Evolutionary conservation across 1,140 invertebrate species (phyloP), one percentile per base, ranked within the genome.

Genomic region (Drosophila asahinai): DNA sequence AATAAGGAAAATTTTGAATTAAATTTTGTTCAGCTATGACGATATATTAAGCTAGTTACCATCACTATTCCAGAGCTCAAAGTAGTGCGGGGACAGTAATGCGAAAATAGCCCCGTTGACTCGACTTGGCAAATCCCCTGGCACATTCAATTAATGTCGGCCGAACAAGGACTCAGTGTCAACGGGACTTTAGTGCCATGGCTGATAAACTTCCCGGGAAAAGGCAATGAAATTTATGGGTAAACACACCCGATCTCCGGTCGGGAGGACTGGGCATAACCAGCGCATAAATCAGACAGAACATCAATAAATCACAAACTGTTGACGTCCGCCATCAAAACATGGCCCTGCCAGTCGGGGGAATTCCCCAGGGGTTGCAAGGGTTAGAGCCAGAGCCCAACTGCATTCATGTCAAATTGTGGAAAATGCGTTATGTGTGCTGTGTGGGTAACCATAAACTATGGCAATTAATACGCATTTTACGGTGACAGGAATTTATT

Each of bases 271-370:
- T 38, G 49, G 27, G 30, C 15, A 49, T 17, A 7, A 8, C 27
- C 54, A 45, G 14, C 19, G 62, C 77, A 79, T 82, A 79, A 86
- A 86, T 86, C 83, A 86, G 49, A 49, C 68, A 61, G 42, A 65
- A 52, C 59, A 48, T 59, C 79, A 79, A 86, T 86, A 86, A 86
- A 86, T 86, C 83, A 82, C 49, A 67, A 55, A 65, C 70, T 76
- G 70, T 61, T 86, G 79, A 79, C 79, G 60, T 58, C 6, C 54
- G 74, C 48, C 78, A 84, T 86, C 74, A 86, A 68, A 52, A 59
- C 77, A 80, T 36, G 68, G 30, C 27, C 52, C 33, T 1, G 25
- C 22, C 30, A 25, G 22, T 25, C 22, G 36, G 27, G n/a, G 52
- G 52, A 15, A 7, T n/a, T 1, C 6, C 36, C 36, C 36, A 12